These are phyloP conservation scores for Platycheirus rosarum DNA, from an alignment of 2,888 invertebrate species.

Conservation along the genomic window DNA sequence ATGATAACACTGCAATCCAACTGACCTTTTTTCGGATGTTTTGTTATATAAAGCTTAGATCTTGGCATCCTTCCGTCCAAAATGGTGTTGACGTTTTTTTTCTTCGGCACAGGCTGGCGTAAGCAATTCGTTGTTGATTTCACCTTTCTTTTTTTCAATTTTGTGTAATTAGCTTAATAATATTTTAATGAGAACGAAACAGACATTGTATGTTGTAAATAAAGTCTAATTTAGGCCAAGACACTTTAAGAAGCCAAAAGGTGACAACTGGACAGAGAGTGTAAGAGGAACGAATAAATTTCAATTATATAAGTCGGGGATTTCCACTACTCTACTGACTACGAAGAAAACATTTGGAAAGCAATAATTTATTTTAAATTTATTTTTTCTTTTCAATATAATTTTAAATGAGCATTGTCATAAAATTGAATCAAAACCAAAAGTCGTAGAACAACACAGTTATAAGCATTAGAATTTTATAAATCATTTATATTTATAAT, in stretches of 20 bases:
- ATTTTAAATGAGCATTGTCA: no score
- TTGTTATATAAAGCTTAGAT: conserved; percentile 16
- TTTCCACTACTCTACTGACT: conserved; percentile 22
- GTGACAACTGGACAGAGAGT: conserved; percentile 60
- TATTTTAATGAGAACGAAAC: conserved; percentile 69
- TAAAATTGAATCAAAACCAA: no score
- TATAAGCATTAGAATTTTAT: no score
- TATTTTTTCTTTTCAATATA: no score
- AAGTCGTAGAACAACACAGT: no score
- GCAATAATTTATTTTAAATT: no score
- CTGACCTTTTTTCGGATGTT: conserved; percentile 34
- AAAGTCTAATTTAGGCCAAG: conserved; percentile 39
- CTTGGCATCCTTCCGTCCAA: no score
- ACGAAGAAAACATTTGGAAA: conserved; percentile 14
- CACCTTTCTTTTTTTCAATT: conserved; percentile 47
- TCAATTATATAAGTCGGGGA: conserved; percentile 53
- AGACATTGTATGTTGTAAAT: conserved; percentile 29
- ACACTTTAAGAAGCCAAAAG: conserved; percentile 29
- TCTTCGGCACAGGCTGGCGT: no score
- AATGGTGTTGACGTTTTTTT: no score
- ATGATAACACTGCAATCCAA: conserved; percentile 20
- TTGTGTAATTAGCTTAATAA: conserved; percentile 72
- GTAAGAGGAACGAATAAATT: conserved; percentile 61
- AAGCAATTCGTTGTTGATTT: conserved; percentile 40
- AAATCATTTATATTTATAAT: no score